phyloP scores from a whole-genome alignment of 2,888 invertebrate genomes.

The Xestoiulus laeticollis region DNA sequence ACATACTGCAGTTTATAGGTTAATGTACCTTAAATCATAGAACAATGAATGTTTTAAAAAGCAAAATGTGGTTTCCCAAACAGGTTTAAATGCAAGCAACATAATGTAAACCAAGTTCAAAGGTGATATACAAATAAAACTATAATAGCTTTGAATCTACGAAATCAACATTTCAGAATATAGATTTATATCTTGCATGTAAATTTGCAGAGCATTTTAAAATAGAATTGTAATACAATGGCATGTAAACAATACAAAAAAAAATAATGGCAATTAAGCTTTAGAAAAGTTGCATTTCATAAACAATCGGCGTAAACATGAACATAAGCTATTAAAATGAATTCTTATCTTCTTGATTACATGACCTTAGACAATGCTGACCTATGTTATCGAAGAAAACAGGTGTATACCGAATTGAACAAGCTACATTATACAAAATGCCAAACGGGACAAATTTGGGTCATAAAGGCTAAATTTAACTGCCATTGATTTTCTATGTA shows the following conservation, averaged over 20 bases:
- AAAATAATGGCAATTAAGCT: neutral
- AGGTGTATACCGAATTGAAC: neutral
- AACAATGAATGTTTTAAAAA: no score
- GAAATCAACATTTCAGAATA: neutral
- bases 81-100: neutral
- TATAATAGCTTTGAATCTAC: neutral
- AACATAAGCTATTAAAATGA: neutral
- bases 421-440: no score
- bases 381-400: neutral
- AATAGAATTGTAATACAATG: neutral
- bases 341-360: neutral
- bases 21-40: no score
- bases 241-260: neutral
- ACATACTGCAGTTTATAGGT: no score
- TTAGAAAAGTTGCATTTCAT: neutral
- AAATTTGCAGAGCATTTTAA: neutral
- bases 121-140: neutral
- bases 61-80: neutral
- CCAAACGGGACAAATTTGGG: no score
- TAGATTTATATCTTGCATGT: neutral
- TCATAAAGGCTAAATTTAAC: no score
- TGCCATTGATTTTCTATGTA: no score
- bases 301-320: neutral
- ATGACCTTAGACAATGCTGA: no score
- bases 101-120: neutral